Conservation (phyloP, 2,888 invertebrate species). For the Venusia cambrica region DNA sequence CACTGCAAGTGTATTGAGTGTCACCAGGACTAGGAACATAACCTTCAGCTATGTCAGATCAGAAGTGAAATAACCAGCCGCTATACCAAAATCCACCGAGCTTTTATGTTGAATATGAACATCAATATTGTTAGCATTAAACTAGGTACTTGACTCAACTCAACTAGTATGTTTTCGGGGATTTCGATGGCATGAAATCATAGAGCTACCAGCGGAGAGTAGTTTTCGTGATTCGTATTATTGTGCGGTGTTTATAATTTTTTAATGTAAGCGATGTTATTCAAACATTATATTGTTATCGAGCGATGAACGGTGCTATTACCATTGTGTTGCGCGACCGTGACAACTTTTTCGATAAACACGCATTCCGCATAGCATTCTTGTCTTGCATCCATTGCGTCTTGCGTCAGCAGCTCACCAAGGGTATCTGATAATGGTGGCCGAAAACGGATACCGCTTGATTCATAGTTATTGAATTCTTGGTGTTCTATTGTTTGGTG, state of each 20-base stretch:
- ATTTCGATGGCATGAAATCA: too few relatives aligned
- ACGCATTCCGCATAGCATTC: slow-evolving; percentile 45
- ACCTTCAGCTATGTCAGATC: too few relatives aligned
- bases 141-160: too few relatives aligned
- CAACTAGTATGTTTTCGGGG: too few relatives aligned
- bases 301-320: slow-evolving; percentile 18
- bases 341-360: slow-evolving; percentile 48
- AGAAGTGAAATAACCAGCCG: too few relatives aligned
- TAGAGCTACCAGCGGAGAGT: too few relatives aligned
- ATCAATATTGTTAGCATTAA: too few relatives aligned
- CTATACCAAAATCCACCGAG: too few relatives aligned
- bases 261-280: slow-evolving; percentile 21
- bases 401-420: slow-evolving; percentile 35
- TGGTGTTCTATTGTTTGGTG: slow-evolving; percentile 14
- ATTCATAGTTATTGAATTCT: slow-evolving; percentile 18
- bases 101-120: too few relatives aligned
- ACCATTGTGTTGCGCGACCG: slow-evolving; percentile 41
- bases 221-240: too few relatives aligned
- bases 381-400: slow-evolving; percentile 38
- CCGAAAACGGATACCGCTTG: slow-evolving; percentile 19
- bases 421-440: slow-evolving; percentile 39
- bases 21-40: too few relatives aligned
- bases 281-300: slow-evolving; percentile 42
- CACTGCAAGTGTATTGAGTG: slow-evolving; percentile 2
- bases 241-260: slow-evolving; percentile 6